phyloP scores from a whole-genome alignment of 2,113 vertebrate genomes.

The Sterna hirundo region DNA sequence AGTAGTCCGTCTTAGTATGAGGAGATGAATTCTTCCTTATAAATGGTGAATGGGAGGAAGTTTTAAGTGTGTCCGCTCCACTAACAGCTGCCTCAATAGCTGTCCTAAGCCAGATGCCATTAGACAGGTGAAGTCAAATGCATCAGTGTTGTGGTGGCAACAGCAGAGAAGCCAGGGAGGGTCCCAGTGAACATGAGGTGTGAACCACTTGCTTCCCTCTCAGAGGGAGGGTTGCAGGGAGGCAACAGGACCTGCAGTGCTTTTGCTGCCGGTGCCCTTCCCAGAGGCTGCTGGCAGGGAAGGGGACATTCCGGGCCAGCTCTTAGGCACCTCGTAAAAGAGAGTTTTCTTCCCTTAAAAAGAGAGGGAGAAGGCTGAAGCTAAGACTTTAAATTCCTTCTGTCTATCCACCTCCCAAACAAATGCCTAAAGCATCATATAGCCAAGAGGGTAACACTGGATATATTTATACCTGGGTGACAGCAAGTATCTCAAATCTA shows the following conservation, averaged over 20 bases:
- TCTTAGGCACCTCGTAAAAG: background rate
- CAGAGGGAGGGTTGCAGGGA: background rate
- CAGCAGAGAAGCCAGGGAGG: background rate
- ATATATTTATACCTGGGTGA: background rate
- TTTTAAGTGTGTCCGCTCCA: background rate
- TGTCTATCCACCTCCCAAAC: background rate
- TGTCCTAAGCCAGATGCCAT: fast-evolving
- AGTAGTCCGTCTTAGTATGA: background rate
- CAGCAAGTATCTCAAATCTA: background rate
- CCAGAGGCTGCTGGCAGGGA: background rate
- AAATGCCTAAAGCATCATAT: background rate
- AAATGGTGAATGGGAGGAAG: background rate
- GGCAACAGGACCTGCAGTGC: background rate
- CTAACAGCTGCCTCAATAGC: background rate
- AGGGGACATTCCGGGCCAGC: too few relatives aligned
- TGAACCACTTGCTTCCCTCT: background rate
- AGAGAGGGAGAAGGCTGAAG: background rate
- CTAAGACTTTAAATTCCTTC: background rate
- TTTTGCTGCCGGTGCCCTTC: background rate
- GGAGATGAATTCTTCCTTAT: background rate
- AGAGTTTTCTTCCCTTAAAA: background rate
- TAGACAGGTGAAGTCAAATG: background rate
- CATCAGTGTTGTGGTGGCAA: background rate
- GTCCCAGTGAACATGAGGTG: fast-evolving
- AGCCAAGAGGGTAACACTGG: background rate